phyloP scores from a whole-genome alignment of 92 coral and sea anemone species.

The Zoanthus gigantus region DNA sequence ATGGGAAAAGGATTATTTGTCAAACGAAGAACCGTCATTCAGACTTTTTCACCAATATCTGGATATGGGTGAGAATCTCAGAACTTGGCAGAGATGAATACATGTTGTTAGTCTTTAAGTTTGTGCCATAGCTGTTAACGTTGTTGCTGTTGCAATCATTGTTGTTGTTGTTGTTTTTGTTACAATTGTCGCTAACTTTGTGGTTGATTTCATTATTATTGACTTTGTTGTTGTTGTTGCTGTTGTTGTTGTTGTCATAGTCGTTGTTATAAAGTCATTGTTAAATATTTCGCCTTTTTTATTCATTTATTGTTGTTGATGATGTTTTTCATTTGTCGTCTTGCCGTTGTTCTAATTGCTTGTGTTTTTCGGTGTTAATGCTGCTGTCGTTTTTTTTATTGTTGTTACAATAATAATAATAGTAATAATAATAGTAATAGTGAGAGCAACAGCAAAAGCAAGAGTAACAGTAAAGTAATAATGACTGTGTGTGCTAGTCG shows the following conservation, averaged over 20 bases:
- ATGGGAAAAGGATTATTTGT: conserved; percentile 86
- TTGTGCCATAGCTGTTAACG: neutral
- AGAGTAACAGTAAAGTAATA: too few species aligned
- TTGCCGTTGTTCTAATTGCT: too few species aligned
- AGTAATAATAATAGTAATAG: too few species aligned
- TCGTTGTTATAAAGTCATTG: neutral
- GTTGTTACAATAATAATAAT: neutral
- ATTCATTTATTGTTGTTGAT: too few species aligned
- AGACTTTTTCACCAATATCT: conserved; percentile 94
- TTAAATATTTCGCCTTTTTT: neutral
- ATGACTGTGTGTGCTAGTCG: too few species aligned
- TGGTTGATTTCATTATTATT: neutral
- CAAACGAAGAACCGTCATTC: conserved; percentile 80
- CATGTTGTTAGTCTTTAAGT: neutral
- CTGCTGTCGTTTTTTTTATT: neutral
- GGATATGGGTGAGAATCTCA: conserved; percentile 77
- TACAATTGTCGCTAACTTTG: neutral
- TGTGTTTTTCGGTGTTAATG: neutral
- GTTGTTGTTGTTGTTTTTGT: neutral
- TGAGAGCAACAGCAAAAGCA: too few species aligned
- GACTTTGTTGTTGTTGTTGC: neutral
- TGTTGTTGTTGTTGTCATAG: neutral
- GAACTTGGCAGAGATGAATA: neutral
- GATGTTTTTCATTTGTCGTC: too few species aligned
- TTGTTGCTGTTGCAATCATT: neutral